These are phyloP conservation scores for Cryptus viduatorius DNA, from an alignment of 2,888 invertebrate species.

Conservation along the genomic window DNA sequence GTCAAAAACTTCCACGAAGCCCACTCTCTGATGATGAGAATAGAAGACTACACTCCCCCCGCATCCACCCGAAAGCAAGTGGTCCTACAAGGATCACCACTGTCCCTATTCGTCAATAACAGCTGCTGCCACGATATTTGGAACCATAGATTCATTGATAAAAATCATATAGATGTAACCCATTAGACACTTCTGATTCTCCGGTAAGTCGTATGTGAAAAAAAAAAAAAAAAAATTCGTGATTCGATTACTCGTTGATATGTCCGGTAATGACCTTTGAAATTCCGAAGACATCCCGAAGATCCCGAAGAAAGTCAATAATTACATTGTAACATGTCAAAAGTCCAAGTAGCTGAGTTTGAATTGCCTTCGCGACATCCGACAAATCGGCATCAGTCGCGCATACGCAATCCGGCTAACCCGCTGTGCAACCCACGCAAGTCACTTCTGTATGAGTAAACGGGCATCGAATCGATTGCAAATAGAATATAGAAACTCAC, in stretches of 20 bases:
- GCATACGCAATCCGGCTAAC: not conserved
- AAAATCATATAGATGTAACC: not conserved
- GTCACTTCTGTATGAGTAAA: conserved; percentile 3
- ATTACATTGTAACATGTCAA: too few species aligned
- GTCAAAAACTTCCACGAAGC: conserved; percentile 6
- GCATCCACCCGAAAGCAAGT: not conserved
- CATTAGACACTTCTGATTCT: not conserved
- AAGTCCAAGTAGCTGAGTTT: too few species aligned
- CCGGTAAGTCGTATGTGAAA: too few species aligned
- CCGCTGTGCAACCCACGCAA: not conserved
- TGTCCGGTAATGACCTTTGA: too few species aligned
- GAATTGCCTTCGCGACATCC: not conserved
- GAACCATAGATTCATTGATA: too few species aligned
- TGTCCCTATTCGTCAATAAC: not conserved
- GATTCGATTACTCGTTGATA: too few species aligned
- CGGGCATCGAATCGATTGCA: conserved; percentile 1
- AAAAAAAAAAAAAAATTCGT: too few species aligned
- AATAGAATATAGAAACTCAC: not conserved
- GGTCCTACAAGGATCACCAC: conserved; percentile 18
- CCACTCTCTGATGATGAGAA: not conserved
- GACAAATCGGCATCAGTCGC: not conserved
- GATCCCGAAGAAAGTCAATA: too few species aligned
- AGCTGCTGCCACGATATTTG: too few species aligned
- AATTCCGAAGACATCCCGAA: too few species aligned
- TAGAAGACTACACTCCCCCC: not conserved